Evolutionary conservation across 1,140 invertebrate species (phyloP).

Genomic region (Maniola jurtina): DNA sequence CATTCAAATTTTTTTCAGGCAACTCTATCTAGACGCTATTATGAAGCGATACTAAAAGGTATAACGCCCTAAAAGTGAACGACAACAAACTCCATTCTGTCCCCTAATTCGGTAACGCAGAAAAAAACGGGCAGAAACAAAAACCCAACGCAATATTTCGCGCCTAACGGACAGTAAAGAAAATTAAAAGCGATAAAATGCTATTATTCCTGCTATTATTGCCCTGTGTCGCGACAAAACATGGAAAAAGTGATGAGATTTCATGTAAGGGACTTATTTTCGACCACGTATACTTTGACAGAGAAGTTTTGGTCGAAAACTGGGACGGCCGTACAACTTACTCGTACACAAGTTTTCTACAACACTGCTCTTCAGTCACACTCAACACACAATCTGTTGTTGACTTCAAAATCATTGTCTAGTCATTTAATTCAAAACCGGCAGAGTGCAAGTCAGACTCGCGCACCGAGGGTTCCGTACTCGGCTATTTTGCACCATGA

Average conservation of each 20-base stretch:
- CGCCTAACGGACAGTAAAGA: constrained; percentile 34
- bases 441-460: no score
- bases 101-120: constrained; percentile 34
- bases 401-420: constrained; percentile 54
- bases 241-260: constrained; percentile 31
- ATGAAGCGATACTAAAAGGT: constrained; percentile 10
- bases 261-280: constrained; percentile 56
- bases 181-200: constrained; percentile 48
- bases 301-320: constrained; percentile 39
- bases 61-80: constrained; percentile 17
- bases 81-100: constrained; percentile 28
- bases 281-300: constrained; percentile 58
- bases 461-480: no score
- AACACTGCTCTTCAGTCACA: constrained; percentile 60
- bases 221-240: constrained; percentile 12
- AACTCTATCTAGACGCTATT: background rate
- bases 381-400: constrained; percentile 43
- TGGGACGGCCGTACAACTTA: constrained; percentile 54
- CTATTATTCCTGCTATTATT: constrained; percentile 36
- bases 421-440: no score
- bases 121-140: constrained; percentile 35
- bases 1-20: constrained; percentile 15
- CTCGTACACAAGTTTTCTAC: constrained; percentile 57
- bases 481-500: no score
- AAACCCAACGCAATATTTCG: constrained; percentile 27